Percentiles rank a stretch among this genome's conserved stretches.
Evolutionary conservation across 1,140 invertebrate genomes (phyloP).

Genomic region (Tetranychus urticae): DNA sequence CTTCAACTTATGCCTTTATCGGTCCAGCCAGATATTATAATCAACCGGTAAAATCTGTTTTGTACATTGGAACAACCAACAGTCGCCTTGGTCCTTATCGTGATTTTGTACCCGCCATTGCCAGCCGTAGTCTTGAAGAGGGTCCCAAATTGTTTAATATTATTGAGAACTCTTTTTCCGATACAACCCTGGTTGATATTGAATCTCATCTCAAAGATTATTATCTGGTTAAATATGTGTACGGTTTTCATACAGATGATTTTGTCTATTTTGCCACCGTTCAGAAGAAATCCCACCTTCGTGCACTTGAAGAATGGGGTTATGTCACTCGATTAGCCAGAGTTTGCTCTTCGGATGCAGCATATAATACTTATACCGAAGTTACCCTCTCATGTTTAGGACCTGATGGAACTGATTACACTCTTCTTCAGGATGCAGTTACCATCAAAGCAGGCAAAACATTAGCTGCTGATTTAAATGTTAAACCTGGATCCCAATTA

Average conservation of each 20-base stretch:
- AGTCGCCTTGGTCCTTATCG: constrained; percentile 71
- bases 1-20: constrained; percentile 80
- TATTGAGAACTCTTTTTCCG: constrained; percentile 58
- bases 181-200: constrained; percentile 66
- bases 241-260: constrained; percentile 77
- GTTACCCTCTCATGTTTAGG: constrained; percentile 63
- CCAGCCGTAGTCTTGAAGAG: constrained; percentile 39
- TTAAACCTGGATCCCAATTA: constrained; percentile 41
- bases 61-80: constrained; percentile 85
- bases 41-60: constrained; percentile 45
- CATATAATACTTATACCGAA: constrained; percentile 79
- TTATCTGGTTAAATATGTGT: constrained; percentile 78
- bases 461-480: constrained; percentile 53
- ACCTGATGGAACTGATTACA: constrained; percentile 38
- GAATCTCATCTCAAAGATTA: constrained; percentile 62
- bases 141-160: constrained; percentile 33
- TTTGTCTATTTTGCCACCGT: constrained; percentile 88
- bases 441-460: constrained; percentile 50
- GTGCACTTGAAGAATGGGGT: constrained; percentile 57
- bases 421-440: constrained; percentile 72
- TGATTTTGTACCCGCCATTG: constrained; percentile 79
- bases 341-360: constrained; percentile 74
- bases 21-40: constrained; percentile 56
- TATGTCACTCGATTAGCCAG: constrained; percentile 69
- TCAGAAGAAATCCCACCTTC: constrained; percentile 68